These are phyloP conservation scores for Kradibia gibbosae DNA, from an alignment of 1,140 invertebrate species.

Conservation along the genomic window DNA sequence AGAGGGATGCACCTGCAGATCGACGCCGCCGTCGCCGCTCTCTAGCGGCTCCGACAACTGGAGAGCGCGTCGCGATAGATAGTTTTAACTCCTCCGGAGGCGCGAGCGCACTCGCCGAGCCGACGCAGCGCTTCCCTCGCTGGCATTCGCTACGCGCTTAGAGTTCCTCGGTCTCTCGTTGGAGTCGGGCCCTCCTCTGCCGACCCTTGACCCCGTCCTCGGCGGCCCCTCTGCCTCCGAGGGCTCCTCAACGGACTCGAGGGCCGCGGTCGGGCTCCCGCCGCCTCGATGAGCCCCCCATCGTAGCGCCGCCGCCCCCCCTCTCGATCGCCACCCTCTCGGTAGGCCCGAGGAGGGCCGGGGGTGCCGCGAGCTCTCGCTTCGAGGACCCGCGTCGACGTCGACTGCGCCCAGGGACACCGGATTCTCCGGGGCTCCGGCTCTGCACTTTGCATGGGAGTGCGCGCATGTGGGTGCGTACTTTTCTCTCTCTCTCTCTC, in stretches of 20 bases:
- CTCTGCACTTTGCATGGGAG: slow-evolving; percentile 41
- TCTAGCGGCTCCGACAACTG: slow-evolving; percentile 22
- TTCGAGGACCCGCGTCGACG: background rate
- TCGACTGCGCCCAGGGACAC: background rate
- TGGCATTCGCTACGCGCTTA: background rate
- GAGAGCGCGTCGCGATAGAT: slow-evolving; percentile 9
- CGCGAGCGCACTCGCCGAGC: slow-evolving; percentile 30
- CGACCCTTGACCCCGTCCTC: too few species aligned
- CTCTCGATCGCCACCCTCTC: background rate
- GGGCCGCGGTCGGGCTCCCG: too few species aligned
- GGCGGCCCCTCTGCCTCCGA: too few species aligned
- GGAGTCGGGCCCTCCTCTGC: background rate
- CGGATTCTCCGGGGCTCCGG: background rate
- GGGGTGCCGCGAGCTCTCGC: too few species aligned
- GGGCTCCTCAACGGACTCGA: too few species aligned
- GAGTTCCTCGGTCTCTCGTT: background rate
- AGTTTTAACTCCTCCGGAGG: slow-evolving; percentile 33
- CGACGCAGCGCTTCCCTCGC: background rate
- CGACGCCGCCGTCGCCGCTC: background rate
- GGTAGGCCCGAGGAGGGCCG: background rate
- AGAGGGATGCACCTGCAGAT: slow-evolving; percentile 26
- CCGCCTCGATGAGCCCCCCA: too few species aligned
- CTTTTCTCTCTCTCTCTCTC: slow-evolving; percentile 10
- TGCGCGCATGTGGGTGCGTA: slow-evolving; percentile 45
- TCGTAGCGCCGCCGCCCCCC: background rate